Conservation (phyloP, 2,888 invertebrate genomes). For the Parnassius glacialis region DNA sequence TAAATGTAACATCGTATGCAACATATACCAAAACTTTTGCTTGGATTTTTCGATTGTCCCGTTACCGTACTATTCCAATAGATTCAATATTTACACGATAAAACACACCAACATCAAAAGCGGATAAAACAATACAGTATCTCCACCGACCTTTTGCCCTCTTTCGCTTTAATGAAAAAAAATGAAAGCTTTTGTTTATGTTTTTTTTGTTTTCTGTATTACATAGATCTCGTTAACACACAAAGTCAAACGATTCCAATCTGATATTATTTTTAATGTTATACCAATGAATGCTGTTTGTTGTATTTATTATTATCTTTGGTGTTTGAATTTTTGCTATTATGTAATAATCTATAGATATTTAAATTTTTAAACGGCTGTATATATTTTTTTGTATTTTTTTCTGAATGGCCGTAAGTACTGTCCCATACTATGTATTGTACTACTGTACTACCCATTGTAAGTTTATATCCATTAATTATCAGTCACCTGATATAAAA, state of each 20-base stretch:
- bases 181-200: slow-evolving; percentile 1
- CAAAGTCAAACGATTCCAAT: slow-evolving; percentile 12
- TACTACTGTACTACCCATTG: too few relatives aligned
- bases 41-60: not conserved
- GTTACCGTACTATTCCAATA: not conserved
- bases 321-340: not conserved
- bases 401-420: too few relatives aligned
- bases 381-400: too few relatives aligned
- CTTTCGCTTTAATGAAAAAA: slow-evolving; percentile 10
- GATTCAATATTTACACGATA: slow-evolving; percentile 16
- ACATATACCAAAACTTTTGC: too few relatives aligned
- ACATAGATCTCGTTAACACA: slow-evolving; percentile 6
- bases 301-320: not conserved
- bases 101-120: slow-evolving; percentile 8
- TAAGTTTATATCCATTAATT: too few relatives aligned
- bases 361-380: too few relatives aligned
- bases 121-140: slow-evolving; percentile 12
- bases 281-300: not conserved
- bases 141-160: not conserved
- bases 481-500: too few relatives aligned
- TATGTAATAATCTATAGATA: too few relatives aligned
- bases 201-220: slow-evolving; percentile 1
- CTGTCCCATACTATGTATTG: too few relatives aligned
- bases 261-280: not conserved
- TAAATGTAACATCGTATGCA: too few relatives aligned